Base-by-base conservation (phyloP, 2,113 vertebrate species). In the Callithrix jacchus region DNA sequence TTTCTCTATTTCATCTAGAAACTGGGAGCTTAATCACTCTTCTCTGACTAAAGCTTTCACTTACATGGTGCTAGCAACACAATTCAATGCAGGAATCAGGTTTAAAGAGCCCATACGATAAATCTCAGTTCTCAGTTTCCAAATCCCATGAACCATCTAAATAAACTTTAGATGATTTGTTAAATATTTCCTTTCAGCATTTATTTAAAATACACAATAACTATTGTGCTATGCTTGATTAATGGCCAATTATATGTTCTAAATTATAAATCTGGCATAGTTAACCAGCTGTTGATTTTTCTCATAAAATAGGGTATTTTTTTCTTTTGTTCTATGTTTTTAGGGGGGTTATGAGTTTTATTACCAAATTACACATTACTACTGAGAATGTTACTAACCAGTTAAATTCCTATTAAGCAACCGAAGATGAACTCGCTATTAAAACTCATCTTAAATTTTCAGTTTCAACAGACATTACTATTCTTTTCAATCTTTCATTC, bases 331-430 rank as follows among this genome's bases (percentile, higher is more conserved):
- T 96, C 40, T 82, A 87, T 1, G 82, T 56, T 79, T 93, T 93
- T 71, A 52, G 82, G 96, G 94, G 98, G 97, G 98, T 98, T 98
- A 97, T 97, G 85, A 97, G 98, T 98, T 98, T 97, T 97, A 97
- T 98, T 97, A 98, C 91, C 95, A 98, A 98, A 98, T 97, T 98
- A 97, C 95, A 96, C 95, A 96, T 98, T 98, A 98, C 97, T 98
- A 89, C 96, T 97, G 95, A 97, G 98, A 98, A 97, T 97, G 94
- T 94, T 97, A 97, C 96, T 98, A 96, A 98, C 92, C 94, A 98
- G 97, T 98, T 98, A 95, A 97, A 98, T 98, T 98, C 96, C 95
- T 97, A 96, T 98, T 97, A 98, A 97, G 94, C 93, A 96, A 96
- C 98, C 95, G 97, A 98, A 98, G 94, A 98, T 98, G 95, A 97